These are phyloP conservation scores for Boulengerochromis microlepis DNA, from an alignment of 2,113 vertebrate species.

Conservation along the genomic window DNA sequence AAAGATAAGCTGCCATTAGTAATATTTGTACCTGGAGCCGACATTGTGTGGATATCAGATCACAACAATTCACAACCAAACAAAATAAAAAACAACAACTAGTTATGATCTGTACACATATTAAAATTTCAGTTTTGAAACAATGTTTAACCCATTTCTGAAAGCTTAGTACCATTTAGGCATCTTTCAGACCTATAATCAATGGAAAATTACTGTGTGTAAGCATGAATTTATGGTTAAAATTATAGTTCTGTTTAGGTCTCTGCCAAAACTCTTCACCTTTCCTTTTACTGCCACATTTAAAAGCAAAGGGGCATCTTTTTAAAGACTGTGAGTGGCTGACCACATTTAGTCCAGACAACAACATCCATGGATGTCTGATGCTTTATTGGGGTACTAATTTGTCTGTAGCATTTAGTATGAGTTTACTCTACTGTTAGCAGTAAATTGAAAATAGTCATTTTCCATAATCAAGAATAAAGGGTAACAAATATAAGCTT, in stretches of 20 bases:
- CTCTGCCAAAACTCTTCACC: neutral
- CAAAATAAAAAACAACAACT: neutral
- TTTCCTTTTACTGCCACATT: neutral
- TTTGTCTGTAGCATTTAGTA: neutral
- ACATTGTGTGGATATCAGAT: neutral
- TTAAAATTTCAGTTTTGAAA: neutral
- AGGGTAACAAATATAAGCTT: neutral
- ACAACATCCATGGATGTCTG: neutral
- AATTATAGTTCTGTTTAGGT: neutral
- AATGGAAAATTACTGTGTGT: neutral
- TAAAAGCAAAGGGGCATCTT: neutral
- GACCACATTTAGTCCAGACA: neutral
- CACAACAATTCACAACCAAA: neutral
- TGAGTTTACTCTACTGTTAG: neutral
- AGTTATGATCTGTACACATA: neutral
- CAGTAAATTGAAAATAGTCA: neutral
- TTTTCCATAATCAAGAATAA: neutral
- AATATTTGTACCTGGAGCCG: neutral
- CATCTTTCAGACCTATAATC: neutral
- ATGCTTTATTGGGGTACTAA: neutral
- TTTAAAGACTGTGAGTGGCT: neutral
- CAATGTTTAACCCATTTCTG: neutral
- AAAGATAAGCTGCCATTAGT: neutral
- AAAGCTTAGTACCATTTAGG: neutral
- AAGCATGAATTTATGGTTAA: neutral